Conservation (phyloP, 2,113 vertebrate genomes). For the Terrapene triunguis region DNA sequence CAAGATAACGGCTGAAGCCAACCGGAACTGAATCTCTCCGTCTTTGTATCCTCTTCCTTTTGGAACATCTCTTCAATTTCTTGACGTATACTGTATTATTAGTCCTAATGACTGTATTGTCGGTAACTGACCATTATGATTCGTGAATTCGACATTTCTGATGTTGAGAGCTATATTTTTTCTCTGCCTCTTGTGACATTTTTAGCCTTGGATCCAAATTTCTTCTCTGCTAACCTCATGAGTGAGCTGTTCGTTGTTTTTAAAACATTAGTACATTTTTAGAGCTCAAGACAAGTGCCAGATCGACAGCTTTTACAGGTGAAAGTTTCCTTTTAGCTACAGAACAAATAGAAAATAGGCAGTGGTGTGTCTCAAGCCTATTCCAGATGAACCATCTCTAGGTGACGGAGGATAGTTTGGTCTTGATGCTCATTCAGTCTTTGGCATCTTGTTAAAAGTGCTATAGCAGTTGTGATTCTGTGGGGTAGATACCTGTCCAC, state of each 20-base stretch:
- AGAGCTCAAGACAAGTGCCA: background rate
- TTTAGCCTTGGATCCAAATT: background rate
- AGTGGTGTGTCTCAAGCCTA: rapidly evolving
- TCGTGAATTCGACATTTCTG: background rate
- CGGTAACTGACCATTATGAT: background rate
- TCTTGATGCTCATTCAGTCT: rapidly evolving
- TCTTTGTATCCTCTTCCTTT: background rate
- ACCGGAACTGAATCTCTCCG: background rate
- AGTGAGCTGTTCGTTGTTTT: background rate
- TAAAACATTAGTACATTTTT: background rate
- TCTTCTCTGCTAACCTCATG: background rate
- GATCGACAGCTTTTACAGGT: background rate
- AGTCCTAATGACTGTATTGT: background rate
- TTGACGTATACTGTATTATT: rapidly evolving
- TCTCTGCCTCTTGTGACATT: background rate
- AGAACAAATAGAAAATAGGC: background rate
- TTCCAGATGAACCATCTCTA: background rate
- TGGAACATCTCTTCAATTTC: rapidly evolving
- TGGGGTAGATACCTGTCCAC: background rate
- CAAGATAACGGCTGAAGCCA: background rate
- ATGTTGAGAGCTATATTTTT: background rate
- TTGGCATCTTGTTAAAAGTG: rapidly evolving
- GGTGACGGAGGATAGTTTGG: rapidly evolving
- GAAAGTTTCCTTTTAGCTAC: background rate
- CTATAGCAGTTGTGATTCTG: background rate